Evolutionary conservation across 2,888 invertebrate species (phyloP).

Genomic region (Cylloceria caligata): DNA sequence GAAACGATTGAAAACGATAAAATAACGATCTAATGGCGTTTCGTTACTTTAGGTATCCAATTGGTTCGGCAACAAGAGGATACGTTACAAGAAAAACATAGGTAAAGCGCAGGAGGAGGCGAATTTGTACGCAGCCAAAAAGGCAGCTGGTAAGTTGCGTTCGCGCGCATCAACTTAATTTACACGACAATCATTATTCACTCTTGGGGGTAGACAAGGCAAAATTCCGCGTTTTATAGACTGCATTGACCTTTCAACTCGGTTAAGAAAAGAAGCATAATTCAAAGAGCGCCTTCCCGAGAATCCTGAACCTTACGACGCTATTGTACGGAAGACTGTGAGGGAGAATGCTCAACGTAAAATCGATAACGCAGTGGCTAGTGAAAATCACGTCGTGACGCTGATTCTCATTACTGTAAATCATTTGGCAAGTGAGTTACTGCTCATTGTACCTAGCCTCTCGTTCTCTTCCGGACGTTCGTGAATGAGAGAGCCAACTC

Average conservation of each 20-base stretch:
- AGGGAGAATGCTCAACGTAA: constrained; percentile 37
- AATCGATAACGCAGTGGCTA: constrained; percentile 63
- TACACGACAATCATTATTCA: constrained; percentile 32
- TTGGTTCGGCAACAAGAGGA: constrained; percentile 99
- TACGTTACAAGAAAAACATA: constrained; percentile 99
- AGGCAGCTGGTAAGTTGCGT: constrained; percentile 92
- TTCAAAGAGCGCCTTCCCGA: constrained; percentile 5
- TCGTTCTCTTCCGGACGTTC: constrained; percentile 44
- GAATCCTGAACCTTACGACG: constrained; percentile 7
- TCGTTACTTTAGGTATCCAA: constrained; percentile 91
- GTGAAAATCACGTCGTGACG: constrained; percentile 67
- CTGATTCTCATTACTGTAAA: constrained; percentile 82
- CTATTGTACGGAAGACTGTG: not conserved
- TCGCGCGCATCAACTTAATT: constrained; percentile 46
- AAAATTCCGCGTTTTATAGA: constrained; percentile 33
- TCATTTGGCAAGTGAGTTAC: constrained; percentile 81
- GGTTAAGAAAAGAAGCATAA: constrained; percentile 32
- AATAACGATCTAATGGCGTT: constrained; percentile 33
- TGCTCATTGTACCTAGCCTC: constrained; percentile 77
- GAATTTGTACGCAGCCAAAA: constrained; percentile 99
- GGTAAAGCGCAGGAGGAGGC: constrained; percentile 99
- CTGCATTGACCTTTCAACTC: constrained; percentile 27
- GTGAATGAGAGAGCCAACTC: constrained; percentile 39
- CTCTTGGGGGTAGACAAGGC: constrained; percentile 40
- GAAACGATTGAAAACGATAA: not conserved